These are phyloP conservation scores for Eriocheir sinensis DNA, from an alignment of 1,140 invertebrate species.

Conservation along the genomic window DNA sequence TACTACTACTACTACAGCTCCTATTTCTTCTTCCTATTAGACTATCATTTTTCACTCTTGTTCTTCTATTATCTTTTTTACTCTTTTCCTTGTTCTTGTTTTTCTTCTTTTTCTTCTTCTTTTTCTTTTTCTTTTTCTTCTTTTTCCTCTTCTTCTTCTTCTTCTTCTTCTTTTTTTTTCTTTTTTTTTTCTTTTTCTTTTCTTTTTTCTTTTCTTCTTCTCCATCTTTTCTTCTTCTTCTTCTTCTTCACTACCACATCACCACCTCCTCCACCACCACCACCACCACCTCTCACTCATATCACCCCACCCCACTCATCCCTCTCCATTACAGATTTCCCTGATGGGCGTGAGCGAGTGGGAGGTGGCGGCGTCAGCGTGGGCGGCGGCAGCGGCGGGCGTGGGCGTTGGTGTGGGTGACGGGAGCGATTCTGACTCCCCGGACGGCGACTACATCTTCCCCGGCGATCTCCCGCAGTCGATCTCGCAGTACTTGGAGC, in stretches of 20 bases:
- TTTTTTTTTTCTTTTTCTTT: background rate
- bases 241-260: background rate
- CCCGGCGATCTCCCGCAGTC: slow-evolving; percentile 78
- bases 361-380: slow-evolving; percentile 76
- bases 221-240: background rate
- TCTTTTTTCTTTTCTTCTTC: background rate
- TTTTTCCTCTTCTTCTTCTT: background rate
- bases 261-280: background rate
- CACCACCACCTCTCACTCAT: background rate
- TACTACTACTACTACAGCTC: too few species aligned
- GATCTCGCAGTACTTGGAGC: slow-evolving; percentile 76
- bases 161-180: background rate
- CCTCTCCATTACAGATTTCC: slow-evolving; percentile 31
- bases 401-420: slow-evolving; percentile 55
- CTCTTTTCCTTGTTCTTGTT: background rate
- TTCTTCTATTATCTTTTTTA: background rate
- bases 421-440: slow-evolving; percentile 73
- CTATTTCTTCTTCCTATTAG: background rate
- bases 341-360: slow-evolving; percentile 63
- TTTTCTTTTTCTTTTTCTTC: background rate
- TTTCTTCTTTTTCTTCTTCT: background rate
- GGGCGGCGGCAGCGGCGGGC: slow-evolving; percentile 59
- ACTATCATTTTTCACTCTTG: background rate
- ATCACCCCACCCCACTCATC: background rate
- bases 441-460: slow-evolving; percentile 78